Conservation (phyloP, 2,113 vertebrate genomes). For the Gnathonemus longibarbis region DNA sequence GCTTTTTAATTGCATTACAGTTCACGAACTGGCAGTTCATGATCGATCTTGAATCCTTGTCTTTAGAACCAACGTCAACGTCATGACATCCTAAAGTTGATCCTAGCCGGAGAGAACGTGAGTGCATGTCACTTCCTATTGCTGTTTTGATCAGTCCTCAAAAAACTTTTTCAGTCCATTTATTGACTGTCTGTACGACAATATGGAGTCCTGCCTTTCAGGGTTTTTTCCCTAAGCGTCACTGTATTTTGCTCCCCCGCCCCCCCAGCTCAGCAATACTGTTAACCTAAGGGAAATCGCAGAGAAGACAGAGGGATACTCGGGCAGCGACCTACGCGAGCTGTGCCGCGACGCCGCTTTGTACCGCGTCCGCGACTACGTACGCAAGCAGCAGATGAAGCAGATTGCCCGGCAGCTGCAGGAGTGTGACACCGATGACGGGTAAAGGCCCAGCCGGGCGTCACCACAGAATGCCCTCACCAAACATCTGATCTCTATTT, state of each 20-base stretch:
- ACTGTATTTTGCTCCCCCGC: not conserved
- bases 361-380: slow-evolving; percentile 64
- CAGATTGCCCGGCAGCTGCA: slow-evolving; percentile 60
- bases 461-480: not conserved
- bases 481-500: not conserved
- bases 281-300: slow-evolving; percentile 66
- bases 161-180: not conserved
- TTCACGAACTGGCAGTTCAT: not conserved
- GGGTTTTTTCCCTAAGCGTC: not conserved
- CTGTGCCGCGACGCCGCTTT: slow-evolving; percentile 65
- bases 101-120: slow-evolving; percentile 66
- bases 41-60: not conserved
- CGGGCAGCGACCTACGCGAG: slow-evolving; percentile 67
- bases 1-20: not conserved
- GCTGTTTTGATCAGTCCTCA: not conserved
- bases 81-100: slow-evolving; percentile 65
- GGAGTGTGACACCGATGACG: slow-evolving; percentile 50
- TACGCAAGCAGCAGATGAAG: slow-evolving; percentile 69
- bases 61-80: slow-evolving; percentile 56
- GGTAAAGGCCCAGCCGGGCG: slow-evolving; percentile 29
- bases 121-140: slow-evolving; percentile 26
- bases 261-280: slow-evolving; percentile 57
- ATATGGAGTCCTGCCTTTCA: not conserved
- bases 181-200: slow-evolving; percentile 3
- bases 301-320: slow-evolving; percentile 58